A percentile compares a stretch with the other conserved stretches of the same genome.
These are phyloP conservation scores for Metalampra italica DNA, from an alignment of 2,888 invertebrate species.

Conservation along the genomic window DNA sequence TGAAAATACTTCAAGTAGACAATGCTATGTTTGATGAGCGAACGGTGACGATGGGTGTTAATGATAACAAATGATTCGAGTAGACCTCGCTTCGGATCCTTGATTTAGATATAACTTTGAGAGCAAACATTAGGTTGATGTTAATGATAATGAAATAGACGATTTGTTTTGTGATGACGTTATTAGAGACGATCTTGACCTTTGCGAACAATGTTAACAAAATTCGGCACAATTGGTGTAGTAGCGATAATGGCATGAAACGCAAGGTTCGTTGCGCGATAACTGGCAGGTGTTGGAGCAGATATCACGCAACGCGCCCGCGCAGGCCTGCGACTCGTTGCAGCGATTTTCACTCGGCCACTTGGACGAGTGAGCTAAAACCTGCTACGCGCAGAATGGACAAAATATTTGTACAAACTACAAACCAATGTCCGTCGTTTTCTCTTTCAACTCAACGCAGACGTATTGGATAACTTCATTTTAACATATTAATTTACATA, in stretches of 20 bases:
- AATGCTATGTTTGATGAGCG: slow-evolving; percentile 59
- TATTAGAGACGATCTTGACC: slow-evolving; percentile 49
- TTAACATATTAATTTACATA: not conserved
- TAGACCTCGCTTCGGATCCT: slow-evolving; percentile 36
- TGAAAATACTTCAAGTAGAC: slow-evolving; percentile 42
- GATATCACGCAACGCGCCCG: slow-evolving; percentile 56
- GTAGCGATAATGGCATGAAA: slow-evolving; percentile 43
- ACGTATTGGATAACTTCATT: slow-evolving; percentile 8
- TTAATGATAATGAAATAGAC: slow-evolving; percentile 27
- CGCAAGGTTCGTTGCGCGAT: slow-evolving; percentile 50
- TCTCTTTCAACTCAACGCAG: slow-evolving; percentile 40
- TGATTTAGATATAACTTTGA: slow-evolving; percentile 30
- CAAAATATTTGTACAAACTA: slow-evolving; percentile 65
- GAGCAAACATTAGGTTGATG: slow-evolving; percentile 28
- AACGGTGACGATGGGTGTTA: slow-evolving; percentile 49
- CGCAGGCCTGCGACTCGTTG: slow-evolving; percentile 15
- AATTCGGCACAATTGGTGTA: slow-evolving; percentile 40
- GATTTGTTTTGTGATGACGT: slow-evolving; percentile 24
- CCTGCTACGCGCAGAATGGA: slow-evolving; percentile 50
- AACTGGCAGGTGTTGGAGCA: slow-evolving; percentile 52
- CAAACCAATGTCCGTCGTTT: slow-evolving; percentile 56
- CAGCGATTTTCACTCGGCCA: slow-evolving; percentile 60
- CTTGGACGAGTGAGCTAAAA: slow-evolving; percentile 50
- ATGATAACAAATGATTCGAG: slow-evolving; percentile 54
- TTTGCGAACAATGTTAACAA: slow-evolving; percentile 45